phyloP scores from a whole-genome alignment of 2,113 vertebrate genomes.

The Neogale vison region DNA sequence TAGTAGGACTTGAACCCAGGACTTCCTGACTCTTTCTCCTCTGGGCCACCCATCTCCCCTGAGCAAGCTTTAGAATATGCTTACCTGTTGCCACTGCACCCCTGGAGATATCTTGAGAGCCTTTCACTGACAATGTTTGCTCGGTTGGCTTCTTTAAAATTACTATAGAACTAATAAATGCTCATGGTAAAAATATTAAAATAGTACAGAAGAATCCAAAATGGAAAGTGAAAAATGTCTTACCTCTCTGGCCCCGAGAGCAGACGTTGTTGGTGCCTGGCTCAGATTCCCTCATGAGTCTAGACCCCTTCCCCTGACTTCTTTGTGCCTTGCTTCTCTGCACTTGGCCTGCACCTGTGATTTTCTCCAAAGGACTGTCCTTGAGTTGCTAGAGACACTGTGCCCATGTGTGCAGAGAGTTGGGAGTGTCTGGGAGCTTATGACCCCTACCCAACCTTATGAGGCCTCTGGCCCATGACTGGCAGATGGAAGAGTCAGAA shows the following conservation, averaged over 20 bases:
- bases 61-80: not conserved
- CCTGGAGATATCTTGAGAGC: not conserved
- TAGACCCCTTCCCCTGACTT: not conserved
- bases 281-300: not conserved
- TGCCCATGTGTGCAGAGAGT: not conserved
- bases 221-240: not conserved
- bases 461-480: not conserved
- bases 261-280: rapidly evolving
- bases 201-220: not conserved
- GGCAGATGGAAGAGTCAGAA: not conserved
- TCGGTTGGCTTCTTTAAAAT: not conserved
- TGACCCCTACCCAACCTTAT: not conserved
- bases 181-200: not conserved
- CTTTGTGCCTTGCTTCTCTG: not conserved
- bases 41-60: not conserved
- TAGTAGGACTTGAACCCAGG: not conserved
- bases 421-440: not conserved
- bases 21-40: not conserved
- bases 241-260: not conserved
- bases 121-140: not conserved
- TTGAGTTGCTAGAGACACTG: not conserved
- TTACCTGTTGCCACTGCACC: not conserved
- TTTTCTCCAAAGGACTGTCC: not conserved
- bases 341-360: not conserved
- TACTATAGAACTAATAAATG: not conserved